Base-by-base conservation (phyloP, 2,888 invertebrate genomes). In the Chymomyza caudatula region DNA sequence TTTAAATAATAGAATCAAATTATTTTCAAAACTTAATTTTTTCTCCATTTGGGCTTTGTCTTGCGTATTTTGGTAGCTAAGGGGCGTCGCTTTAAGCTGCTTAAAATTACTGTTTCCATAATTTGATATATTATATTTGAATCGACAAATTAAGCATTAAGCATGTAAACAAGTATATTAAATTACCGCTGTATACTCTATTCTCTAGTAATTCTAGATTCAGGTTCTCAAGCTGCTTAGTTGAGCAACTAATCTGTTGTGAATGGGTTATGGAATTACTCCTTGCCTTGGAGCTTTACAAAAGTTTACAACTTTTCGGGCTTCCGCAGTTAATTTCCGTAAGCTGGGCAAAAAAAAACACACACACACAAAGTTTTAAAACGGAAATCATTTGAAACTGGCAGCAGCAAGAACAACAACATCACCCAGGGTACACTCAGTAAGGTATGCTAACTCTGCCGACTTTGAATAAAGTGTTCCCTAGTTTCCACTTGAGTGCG, bases 61-160 rank as follows among this genome's bases (percentile, higher is more conserved):
- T 25, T 69, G 80, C 78, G 84, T 84, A 80, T 74, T 74, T 64
- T 76, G 78, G 80, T 68, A 80, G 84, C 81, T 70, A 77, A 22
- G 15, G 13, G 20, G 19, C 51, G 13, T 51, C 22, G 22, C 61
- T 60, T 66, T 80, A 81, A 80, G 84, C 84, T 70, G 81, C 19
- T 80, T 84, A 81, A 84, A 80, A 83, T 80, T 83, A 77, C 76
- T 73, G 78, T 72, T 37, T 37, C 29, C 29, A 11, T 11, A 37
- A 37, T 37, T 37, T 37, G 8, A 37, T 37, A 13, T 37, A 11
- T 8, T 37, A 37, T 37, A 37, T 8, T 11, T 2, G 29, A 37
- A 1, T 37, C 3, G 29, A 37, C 29, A 37, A 37, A 37, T 37
- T 37, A 37, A 37, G 29, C 29, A 11, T 37, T 37, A 37, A 37